Base-by-base conservation (phyloP, 2,113 vertebrate species). In the Macquaria ambigua region DNA sequence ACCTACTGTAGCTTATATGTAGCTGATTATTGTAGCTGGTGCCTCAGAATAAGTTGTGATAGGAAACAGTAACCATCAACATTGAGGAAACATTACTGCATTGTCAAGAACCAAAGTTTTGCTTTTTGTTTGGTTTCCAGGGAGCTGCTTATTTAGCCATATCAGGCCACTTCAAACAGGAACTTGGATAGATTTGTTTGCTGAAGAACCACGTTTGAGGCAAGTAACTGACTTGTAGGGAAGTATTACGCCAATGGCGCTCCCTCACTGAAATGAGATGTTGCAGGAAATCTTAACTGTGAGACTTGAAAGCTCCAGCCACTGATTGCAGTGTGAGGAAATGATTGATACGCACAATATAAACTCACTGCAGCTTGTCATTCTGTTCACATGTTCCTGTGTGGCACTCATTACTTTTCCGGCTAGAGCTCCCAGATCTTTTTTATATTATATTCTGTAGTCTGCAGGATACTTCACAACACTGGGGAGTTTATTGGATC, bases 301-400 rank as follows among this genome's bases (percentile, higher is more conserved):
- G 21, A 25, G 15, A 69, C 31, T 52, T 66, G 10, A 34, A 50
- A 23, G 39, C 43, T 71, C 16, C 25, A 39, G n/a, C 23, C 4
- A 41, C n/a, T 67, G 50, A 62, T 28, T 55, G 78, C 71, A 52
- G 18, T 25, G 20, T 41, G 61, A 77, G 64, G 48, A 86, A 80
- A 84, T 39, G 37, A 74, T 64, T 68, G 53, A 82, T 69, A 66
- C 62, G 58, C 77, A 59, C 48, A 67, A 39, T 46, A 72, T 53
- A 78, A 64, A 81, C 59, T 55, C 25, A 34, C 77, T 28, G n/a
- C 74, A 79, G 28, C 73, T 87, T 89, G 62, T 86, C 58, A 86
- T 89, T 91, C 77, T 70, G 31, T 64, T 82, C 79, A 81, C 58
- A 72, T 18, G 18, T 77, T 67, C 46, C 63, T 37, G 52, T 39